phyloP scores from a whole-genome alignment of 2,113 vertebrate genomes.

The Castor canadensis region DNA sequence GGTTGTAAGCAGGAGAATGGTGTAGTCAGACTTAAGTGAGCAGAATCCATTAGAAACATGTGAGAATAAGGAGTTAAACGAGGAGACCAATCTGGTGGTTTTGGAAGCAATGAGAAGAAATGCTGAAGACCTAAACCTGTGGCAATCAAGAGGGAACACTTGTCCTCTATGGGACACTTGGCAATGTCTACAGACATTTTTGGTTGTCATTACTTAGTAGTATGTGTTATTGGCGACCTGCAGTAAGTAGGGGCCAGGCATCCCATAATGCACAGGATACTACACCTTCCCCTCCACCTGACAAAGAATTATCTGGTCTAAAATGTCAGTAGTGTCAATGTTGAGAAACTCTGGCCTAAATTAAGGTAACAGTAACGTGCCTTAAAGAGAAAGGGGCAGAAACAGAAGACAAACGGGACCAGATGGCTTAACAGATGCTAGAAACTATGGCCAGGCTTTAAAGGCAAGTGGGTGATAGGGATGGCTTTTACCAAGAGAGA shows the following conservation, averaged over 20 bases:
- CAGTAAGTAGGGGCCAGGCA: neutral
- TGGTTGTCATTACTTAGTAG: neutral
- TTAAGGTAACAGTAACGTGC: neutral
- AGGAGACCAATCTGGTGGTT: neutral
- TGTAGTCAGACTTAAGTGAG: accelerated
- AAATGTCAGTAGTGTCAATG: neutral
- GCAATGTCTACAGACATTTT: neutral
- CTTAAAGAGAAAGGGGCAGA: neutral
- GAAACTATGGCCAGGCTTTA: neutral
- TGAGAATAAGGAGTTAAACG: too few relatives aligned
- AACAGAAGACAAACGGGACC: neutral
- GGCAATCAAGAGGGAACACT: neutral
- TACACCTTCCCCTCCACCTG: too few relatives aligned
- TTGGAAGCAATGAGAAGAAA: neutral
- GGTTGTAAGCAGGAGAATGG: neutral
- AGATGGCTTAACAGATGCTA: neutral
- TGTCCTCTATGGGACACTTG: neutral
- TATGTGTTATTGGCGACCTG: neutral
- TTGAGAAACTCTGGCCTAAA: neutral
- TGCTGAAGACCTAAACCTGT: too few relatives aligned
- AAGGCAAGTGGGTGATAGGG: neutral
- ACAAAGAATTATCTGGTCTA: neutral
- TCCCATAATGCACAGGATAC: neutral
- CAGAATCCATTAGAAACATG: neutral
- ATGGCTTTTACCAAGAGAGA: neutral